Percentiles rank a stretch among this genome's conserved stretches.
Evolutionary conservation across 2,888 invertebrate genomes (phyloP).

Genomic region (Heliothis peltigera): DNA sequence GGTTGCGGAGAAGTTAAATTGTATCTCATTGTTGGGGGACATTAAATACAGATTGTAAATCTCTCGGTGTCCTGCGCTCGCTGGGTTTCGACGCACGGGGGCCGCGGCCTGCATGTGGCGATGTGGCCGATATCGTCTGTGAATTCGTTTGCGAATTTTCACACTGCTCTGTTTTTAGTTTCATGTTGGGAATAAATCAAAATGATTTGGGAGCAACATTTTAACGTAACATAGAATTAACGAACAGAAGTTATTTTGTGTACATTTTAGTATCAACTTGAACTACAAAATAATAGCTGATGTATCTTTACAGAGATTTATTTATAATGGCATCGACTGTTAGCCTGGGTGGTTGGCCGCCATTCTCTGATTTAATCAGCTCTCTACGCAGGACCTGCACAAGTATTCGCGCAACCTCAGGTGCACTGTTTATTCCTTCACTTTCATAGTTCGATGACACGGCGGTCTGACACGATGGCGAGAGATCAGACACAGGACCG

Average conservation of each 20-base stretch:
- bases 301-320: no score
- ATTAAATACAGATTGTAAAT: slow-evolving; percentile 86
- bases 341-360: no score
- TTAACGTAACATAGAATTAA: slow-evolving; percentile 3
- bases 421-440: no score
- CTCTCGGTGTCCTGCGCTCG: slow-evolving; percentile 73
- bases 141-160: slow-evolving; percentile 71
- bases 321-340: no score
- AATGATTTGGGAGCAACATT: slow-evolving; percentile 17
- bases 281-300: not conserved
- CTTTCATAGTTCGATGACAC: no score
- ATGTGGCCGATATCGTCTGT: slow-evolving; percentile 63
- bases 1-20: slow-evolving; percentile 81
- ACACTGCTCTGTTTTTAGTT: slow-evolving; percentile 47
- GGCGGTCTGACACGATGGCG: no score
- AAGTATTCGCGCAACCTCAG: no score
- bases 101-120: slow-evolving; percentile 56
- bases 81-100: slow-evolving; percentile 58
- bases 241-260: not conserved
- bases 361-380: no score
- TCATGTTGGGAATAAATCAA: slow-evolving; percentile 17
- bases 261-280: not conserved
- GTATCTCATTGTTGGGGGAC: slow-evolving; percentile 85
- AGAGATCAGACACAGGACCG: no score
- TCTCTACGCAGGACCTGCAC: no score